These are phyloP conservation scores for Sycophaga agraensis DNA, from an alignment of 1,140 invertebrate species.

Conservation along the genomic window DNA sequence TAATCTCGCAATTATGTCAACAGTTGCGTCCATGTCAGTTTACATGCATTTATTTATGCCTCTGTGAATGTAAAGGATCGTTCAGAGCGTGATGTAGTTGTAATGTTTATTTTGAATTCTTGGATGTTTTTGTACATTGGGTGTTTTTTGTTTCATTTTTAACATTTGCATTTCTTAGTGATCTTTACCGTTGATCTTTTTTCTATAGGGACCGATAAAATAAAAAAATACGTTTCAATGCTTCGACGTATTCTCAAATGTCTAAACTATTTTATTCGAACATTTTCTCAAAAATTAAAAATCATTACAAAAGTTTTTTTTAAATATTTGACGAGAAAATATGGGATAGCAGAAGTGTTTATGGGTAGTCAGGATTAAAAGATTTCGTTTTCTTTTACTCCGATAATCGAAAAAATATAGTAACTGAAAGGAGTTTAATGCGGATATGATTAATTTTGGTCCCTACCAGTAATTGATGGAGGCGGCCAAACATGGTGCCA, in stretches of 20 bases:
- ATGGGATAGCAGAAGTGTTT: no score
- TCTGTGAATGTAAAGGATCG: not conserved
- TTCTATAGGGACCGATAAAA: constrained; percentile 23
- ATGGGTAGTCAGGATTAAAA: no score
- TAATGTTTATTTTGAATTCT: constrained; percentile 35
- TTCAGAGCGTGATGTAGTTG: constrained; percentile 42
- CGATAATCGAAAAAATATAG: not conserved
- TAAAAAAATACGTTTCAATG: constrained; percentile 9
- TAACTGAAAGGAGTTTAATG: no score
- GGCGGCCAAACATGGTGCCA: constrained; percentile 38
- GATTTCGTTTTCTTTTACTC: no score
- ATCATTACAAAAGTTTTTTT: no score
- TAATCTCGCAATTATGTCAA: not conserved
- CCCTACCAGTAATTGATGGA: constrained; percentile 35
- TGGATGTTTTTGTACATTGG: constrained; percentile 36
- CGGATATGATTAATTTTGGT: constrained; percentile 29
- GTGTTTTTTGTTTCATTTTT: constrained; percentile 33
- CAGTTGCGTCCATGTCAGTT: not conserved
- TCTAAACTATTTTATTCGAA: no score
- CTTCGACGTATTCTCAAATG: no score
- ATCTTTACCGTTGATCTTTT: not conserved
- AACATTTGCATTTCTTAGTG: not conserved
- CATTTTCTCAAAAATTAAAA: no score
- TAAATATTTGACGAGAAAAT: no score
- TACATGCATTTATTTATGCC: constrained; percentile 19